Base-by-base conservation (phyloP, 2,797 vertebrate species). In the Fratercula arctica region DNA sequence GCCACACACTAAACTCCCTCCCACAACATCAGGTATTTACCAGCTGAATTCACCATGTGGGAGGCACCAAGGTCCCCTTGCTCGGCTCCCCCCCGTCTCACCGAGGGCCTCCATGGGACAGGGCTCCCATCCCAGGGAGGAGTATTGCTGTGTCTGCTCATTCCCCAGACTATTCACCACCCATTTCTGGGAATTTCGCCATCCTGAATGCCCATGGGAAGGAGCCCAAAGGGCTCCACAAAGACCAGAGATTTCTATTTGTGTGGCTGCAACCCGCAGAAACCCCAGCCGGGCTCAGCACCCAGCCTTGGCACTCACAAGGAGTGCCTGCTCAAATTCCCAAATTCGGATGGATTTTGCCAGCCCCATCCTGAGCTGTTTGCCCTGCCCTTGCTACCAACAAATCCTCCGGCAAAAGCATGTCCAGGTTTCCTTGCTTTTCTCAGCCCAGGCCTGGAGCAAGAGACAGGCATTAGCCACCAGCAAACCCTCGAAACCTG, bases 281-380 rank as follows among this genome's bases (percentile, higher is more conserved):
- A 26, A 11, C 57, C 21, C 17, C 45, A 31, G 64, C 24, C 35
- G 12, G 59, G 45, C 73, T 77, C 6, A 0, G 63, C 57, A 50
- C 25, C 35, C 73, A 1, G 31, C 33, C 46, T 33, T 35, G 14
- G 20, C 1, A 0, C 20, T 51, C 5, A 0, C 31, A 45, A 48
- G 45, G 37, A 51, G 51, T 1, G 5, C 37, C 5, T 6, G 10
- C 11, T 11, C 19, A 46, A 1, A 6, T 61, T 79, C 95, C 91
- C 56, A 66, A 51, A 87, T 56, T 3, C 12, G 0, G 7, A 13
- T 8, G 18, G 72, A 48, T 87, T 93, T 76, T 72, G 54, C 86
- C 85, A 54, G 75, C 59, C 53, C 33, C 41, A 20, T 74, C 59
- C 87, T 0, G 0, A 78, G n/a, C 51, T 72, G 24, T 26, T 61